These are phyloP conservation scores for Lomographa bimaculata DNA, from an alignment of 2,888 invertebrate genomes.

Conservation along the genomic window DNA sequence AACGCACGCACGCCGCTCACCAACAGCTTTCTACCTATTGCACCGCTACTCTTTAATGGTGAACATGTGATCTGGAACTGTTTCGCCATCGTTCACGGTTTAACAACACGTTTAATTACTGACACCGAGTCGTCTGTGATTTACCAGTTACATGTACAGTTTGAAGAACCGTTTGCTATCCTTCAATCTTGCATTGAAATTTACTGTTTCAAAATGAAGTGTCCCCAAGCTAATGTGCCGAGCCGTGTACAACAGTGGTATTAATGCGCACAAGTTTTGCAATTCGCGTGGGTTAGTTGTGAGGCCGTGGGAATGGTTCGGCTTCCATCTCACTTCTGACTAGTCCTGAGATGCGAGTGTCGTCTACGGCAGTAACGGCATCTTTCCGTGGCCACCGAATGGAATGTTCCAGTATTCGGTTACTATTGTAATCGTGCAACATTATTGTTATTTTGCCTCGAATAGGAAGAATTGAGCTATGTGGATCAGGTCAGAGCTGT, in stretches of 20 bases:
- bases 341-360: slow-evolving; percentile 35
- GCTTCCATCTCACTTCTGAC: slow-evolving; percentile 43
- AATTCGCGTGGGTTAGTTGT: slow-evolving; percentile 49
- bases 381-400: slow-evolving; percentile 45
- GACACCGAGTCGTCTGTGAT: not conserved
- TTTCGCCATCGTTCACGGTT: not conserved
- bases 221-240: slow-evolving; percentile 25
- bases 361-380: slow-evolving; percentile 59
- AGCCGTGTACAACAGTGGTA: slow-evolving; percentile 43
- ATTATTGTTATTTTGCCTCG: slow-evolving; percentile 28
- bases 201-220: slow-evolving; percentile 10
- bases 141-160: slow-evolving; percentile 4
- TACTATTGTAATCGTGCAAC: slow-evolving; percentile 13
- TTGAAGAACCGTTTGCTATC: slow-evolving; percentile 9
- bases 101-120: not conserved
- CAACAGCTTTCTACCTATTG: slow-evolving; percentile 46
- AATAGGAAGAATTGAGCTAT: slow-evolving; percentile 39
- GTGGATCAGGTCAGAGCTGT: slow-evolving; percentile 46
- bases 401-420: slow-evolving; percentile 40
- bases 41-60: slow-evolving; percentile 22
- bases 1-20: slow-evolving; percentile 43
- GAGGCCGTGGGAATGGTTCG: slow-evolving; percentile 71
- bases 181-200: slow-evolving; percentile 16
- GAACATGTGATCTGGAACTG: slow-evolving; percentile 2
- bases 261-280: slow-evolving; percentile 52